Base-by-base conservation (phyloP, 2,113 vertebrate genomes). In the Gnathonemus echidnorhynchus region DNA sequence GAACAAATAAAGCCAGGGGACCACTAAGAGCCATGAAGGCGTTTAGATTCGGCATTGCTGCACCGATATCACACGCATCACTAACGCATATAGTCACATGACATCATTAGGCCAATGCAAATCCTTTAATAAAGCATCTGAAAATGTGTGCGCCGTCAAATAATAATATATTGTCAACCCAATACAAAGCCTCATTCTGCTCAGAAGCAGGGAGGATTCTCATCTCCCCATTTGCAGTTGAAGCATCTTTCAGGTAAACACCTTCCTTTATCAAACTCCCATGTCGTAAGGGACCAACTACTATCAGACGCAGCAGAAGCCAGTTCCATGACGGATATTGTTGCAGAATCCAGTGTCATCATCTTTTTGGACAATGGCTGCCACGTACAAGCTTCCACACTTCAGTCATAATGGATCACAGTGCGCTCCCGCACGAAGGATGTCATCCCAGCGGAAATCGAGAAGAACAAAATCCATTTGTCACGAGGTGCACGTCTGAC, bases 381-480 rank as follows among this genome's bases (percentile, higher is more conserved):
- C 27, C n/a, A 19, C 27, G 27, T 9, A 87, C n/a, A 56, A 21
- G 86, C 50, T 17, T 35, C 86, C 50, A 53, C 27, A 56, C 35
- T 52, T 87, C 86, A 53, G 15, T 35, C 42, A 85, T 87, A 87
- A 87, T 56, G 86, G 48, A 87, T 48, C 45, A 42, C 42, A 46
- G 83, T 21, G 83, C 6, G 8, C 45, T 85, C 83, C 42, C 1
- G 21, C 21, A 35, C 15, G 19, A 56, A 56, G 86, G 49, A 50
- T 87, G 50, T 87, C 86, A 87, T 53, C 50, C 86, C 50, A 8
- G 27, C 86, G 31, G 50, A 87, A 87, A 87, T 87, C 49, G 50
- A 87, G 49, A 39, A 53, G 86, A 53, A 53, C 49, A 52, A 87
- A 87, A 85, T 48, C 83, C 83, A 85, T 85, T 85, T 85, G 83